Evolutionary conservation across 2,113 vertebrate species (phyloP).

Genomic region (Crotophaga sulcirostris): DNA sequence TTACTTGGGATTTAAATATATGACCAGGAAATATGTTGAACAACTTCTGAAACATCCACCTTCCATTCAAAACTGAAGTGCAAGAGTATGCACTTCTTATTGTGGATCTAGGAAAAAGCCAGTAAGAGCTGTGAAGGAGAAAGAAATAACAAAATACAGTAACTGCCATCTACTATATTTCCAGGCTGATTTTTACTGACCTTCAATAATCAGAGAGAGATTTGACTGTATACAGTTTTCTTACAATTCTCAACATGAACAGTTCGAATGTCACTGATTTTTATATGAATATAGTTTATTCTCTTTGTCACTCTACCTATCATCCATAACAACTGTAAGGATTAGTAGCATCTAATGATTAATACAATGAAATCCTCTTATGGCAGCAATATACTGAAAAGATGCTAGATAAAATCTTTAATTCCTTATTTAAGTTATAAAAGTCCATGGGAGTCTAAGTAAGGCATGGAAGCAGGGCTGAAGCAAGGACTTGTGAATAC

Average conservation of each 20-base stretch:
- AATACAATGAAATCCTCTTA: conserved; percentile 42
- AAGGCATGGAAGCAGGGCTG: neutral
- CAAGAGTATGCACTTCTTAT: neutral
- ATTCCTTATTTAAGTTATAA: neutral
- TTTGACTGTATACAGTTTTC: neutral
- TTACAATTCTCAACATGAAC: neutral
- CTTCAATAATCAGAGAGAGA: neutral
- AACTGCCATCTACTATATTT: neutral
- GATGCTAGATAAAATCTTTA: neutral
- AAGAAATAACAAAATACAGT: neutral
- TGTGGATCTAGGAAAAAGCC: neutral
- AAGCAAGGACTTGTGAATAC: conserved; percentile 24
- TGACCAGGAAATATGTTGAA: neutral
- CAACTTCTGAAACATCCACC: neutral
- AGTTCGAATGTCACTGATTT: conserved; percentile 38
- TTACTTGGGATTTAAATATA: neutral
- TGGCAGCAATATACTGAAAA: conserved; percentile 46
- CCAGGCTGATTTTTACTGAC: neutral
- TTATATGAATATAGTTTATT: conserved; percentile 14
- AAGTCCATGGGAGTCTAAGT: neutral
- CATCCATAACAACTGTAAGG: neutral
- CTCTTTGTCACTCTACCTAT: conserved; percentile 1
- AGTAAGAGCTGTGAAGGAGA: neutral
- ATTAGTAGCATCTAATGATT: conserved; percentile 1
- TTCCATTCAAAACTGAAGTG: neutral